Percentiles rank a stretch among this genome's conserved stretches.
Conservation (phyloP, 2,797 vertebrate genomes). For the Eupleurogrammus muticus region DNA sequence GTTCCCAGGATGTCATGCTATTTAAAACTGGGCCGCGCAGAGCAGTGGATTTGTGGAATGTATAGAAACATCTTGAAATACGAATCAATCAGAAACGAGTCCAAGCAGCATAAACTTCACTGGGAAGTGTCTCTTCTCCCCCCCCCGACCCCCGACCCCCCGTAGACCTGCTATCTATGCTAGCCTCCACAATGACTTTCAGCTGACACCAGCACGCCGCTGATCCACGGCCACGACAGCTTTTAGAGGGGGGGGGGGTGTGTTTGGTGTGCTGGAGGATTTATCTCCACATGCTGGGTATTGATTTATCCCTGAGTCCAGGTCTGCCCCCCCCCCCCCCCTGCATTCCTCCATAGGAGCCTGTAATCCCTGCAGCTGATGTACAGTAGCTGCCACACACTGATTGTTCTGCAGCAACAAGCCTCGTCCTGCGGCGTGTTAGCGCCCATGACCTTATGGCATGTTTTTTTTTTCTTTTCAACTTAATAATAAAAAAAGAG, state of each 20-base stretch:
- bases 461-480: constrained; percentile 10
- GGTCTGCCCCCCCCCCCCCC: constrained; percentile 27
- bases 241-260: no score
- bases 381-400: constrained; percentile 55
- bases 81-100: no score
- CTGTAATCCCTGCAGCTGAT: constrained; percentile 63
- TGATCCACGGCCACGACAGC: constrained; percentile 78
- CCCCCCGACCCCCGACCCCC: no score
- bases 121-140: no score
- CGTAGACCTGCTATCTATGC: no score
- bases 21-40: no score
- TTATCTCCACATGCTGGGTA: constrained; percentile 77
- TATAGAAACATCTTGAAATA: no score
- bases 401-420: constrained; percentile 67
- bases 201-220: constrained; percentile 69
- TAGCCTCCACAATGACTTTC: constrained; percentile 63
- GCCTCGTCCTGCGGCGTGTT: constrained; percentile 32
- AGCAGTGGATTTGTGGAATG: no score
- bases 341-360: constrained; percentile 57
- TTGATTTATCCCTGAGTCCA: constrained; percentile 76
- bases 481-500: constrained; percentile 6
- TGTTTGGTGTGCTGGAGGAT: constrained; percentile 79
- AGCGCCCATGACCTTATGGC: constrained; percentile 19
- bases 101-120: no score
- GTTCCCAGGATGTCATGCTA: no score